Percentiles rank a stretch among this genome's conserved stretches.
phyloP scores from a whole-genome alignment of 2,113 vertebrate genomes.

The Sciurus niger region DNA sequence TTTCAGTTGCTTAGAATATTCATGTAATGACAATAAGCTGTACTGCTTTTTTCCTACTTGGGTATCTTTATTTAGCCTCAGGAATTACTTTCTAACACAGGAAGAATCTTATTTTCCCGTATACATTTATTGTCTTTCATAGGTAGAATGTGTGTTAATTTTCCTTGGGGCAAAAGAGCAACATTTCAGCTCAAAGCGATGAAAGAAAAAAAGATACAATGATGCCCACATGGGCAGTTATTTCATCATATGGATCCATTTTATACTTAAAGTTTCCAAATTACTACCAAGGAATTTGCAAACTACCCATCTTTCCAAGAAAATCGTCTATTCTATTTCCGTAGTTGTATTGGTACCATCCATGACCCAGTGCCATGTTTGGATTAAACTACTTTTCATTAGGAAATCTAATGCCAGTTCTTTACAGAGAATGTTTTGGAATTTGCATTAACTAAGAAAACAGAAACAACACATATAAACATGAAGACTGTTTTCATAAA shows the following conservation, averaged over 20 bases:
- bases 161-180: not conserved
- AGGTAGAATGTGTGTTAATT: conserved; percentile 1
- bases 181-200: conserved; percentile 16
- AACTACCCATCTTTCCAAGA: not conserved
- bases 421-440: not conserved
- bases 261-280: conserved; percentile 61
- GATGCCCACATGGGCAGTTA: not conserved
- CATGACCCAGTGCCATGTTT: not conserved
- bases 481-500: not conserved
- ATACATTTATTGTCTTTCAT: conserved; percentile 52
- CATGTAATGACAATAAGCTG: not conserved
- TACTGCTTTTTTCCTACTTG: not conserved
- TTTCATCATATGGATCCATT: not conserved
- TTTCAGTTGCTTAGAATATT: conserved; percentile 56
- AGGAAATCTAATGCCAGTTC: not conserved
- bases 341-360: not conserved
- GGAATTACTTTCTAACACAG: conserved; percentile 36
- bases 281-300: conserved; percentile 32
- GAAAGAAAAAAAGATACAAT: conserved; percentile 54
- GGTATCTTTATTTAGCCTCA: conserved; percentile 9
- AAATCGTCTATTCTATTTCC: not conserved
- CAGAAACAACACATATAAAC: not conserved
- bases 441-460: not conserved
- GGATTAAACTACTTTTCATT: not conserved
- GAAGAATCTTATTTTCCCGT: conserved; percentile 62